Base-by-base conservation (phyloP, 2,113 vertebrate genomes). In the Neolamprologus hecqui region DNA sequence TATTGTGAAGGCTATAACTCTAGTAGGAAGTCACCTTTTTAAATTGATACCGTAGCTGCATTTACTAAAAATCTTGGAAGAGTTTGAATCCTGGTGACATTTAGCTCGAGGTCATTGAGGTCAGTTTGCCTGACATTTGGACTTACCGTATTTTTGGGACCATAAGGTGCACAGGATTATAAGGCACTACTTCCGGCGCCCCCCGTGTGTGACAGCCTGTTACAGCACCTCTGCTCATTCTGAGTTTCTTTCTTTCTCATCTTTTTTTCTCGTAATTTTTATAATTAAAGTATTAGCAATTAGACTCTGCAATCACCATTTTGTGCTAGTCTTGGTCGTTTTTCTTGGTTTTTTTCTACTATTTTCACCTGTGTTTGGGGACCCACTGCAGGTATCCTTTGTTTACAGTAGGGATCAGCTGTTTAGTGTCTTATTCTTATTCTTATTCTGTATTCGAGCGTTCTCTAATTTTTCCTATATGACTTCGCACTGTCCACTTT, bases 331-430 rank as follows among this genome's bases (percentile, higher is more conserved):
- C 3, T 6, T 53, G 19, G 9, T 53, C 9, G 0, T 53, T n/a
- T 53, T 10, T 53, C 19, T 53, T 10, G 2, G 0, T 6, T 53
- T n/a, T n/a, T 53, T n/a, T 33, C 5, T 10, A n/a, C 19, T 3
- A 10, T 53, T n/a, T 53, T 53, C 9, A 53, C 49, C 49, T 1
- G 9, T 53, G 49, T 53, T 3, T 53, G 49, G 49, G 9, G 19
- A 53, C 19, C 49, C 49, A 53, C 2, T 6, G 19, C 49, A 53
- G 49, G 49, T 2, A 53, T n/a, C 5, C 19, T 53, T 53, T 53
- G 9, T 53, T 53, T 53, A 53, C 19, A 53, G 19, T 53, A 53
- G 9, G 49, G 19, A n/a, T n/a, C 49, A 53, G 49, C 49, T 53
- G 49, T 53, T 53, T 26, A 26, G 26, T 26, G 4, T 26, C 26